Base-by-base conservation (phyloP, 2,888 invertebrate species). In the Rhodophaea formosa region DNA sequence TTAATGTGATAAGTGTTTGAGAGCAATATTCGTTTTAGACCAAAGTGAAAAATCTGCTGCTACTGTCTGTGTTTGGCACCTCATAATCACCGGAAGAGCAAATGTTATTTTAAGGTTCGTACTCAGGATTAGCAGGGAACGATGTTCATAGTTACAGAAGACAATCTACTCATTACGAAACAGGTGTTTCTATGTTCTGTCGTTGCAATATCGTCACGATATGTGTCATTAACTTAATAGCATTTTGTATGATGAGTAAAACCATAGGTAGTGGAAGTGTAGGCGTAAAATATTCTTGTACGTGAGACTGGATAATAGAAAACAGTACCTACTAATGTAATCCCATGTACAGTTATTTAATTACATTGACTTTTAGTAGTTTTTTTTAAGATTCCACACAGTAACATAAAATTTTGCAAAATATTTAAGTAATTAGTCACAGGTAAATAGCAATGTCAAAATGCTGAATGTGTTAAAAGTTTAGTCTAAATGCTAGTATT, bases 41-140 rank as follows among this genome's bases (percentile, higher is more conserved):
- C 68, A 69, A 65, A 66, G 67, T 72, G 61, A 70, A 69, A 68
- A 71, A 71, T 68, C 63, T 71, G 66, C 66, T 68, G 71, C 71
- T 75, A 67, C 74, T 73, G 71, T 69, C 76, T 71, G 76, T 72
- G 74, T 77, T 82, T 82, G 82, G 79, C 82, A 83, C 75, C 79
- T 75, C 69, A 69, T 65, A 78, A 72, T 79, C 80, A 82, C 82
- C 82, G 83, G 83, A 86, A 84, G 83, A 84, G 83, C 84, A 82
- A 89, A 90, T 90, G 89, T 82, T 88, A 84, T 86, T 84, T 83
- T 88, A 86, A 88, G 88, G 89, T 89, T 79, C 65, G 84, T 79
- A 72, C 67, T 65, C 72, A 64, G 64, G 62, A 63, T 71, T 68
- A 10, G 39, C 62, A 64, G 62, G 59, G 65, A 61, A 59, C 64